Evolutionary conservation across 2,113 vertebrate species (phyloP), one percentile per base, ranked within the genome.

Genomic region (Seriola rivoliana): DNA sequence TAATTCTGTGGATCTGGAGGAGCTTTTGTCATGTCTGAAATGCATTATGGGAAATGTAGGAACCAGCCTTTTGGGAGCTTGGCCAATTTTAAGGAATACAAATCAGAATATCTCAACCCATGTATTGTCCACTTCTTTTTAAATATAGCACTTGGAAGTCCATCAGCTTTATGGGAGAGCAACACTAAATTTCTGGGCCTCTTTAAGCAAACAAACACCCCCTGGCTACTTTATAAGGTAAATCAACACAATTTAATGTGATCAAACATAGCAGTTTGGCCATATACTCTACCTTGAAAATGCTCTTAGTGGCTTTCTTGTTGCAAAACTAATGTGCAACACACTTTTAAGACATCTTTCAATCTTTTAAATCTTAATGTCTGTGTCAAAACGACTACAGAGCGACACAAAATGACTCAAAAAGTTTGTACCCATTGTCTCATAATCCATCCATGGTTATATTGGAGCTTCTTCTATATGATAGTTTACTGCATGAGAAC

Each of bases 1-100:
- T 0, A 29, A 42, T 36, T 25, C 2, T 40, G 8, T 72, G 29
- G 17, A 52, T 34, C 29, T 50, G 6, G 25, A 5, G 6, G 16
- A 76, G 13, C 2, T 38, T 62, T 44, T 23, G 3, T 25, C 8
- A 60, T 38, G 34, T 44, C 23, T 64, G 8, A 62, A 52, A n/a
- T 63, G 48, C 21, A 60, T 48, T 72, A 21, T 46, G 55, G n/a
- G 29, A 76, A 68, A 67, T 44, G 48, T 36, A 68, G 29, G 16
- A 72, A 36, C 8, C 19, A 34, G 8, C 9, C 1, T 63, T 44
- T 17, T 32, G 19, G 58, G 50, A 25, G n/a, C n/a, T n/a, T 69
- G 12, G 32, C 8, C 42, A n/a, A 36, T 32, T 48, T 65, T 59
- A 23, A 1, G 36, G 12, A 50, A 3, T 32, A 67, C 34, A 23